Base-by-base conservation (phyloP, 2,797 vertebrate species). In the Eulemur rubriventer region DNA sequence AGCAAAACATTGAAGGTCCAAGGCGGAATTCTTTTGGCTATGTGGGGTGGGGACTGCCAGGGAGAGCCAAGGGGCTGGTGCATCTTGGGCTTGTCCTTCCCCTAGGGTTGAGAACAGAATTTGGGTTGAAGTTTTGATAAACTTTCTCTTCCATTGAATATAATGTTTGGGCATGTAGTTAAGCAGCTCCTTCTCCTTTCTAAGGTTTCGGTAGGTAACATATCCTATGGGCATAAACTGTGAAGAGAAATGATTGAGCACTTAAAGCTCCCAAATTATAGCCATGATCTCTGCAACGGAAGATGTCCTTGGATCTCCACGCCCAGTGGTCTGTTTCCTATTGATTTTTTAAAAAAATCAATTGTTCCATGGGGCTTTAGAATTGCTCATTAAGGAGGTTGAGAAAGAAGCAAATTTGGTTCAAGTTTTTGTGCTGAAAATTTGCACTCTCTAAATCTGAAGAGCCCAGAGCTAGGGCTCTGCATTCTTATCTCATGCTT, bases 361-460 rank as follows among this genome's bases (percentile, higher is more conserved):
- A 6, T 87, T 75, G 28, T 46, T 94, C 89, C n/a, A 18, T 28
- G 18, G 55, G 86, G 55, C 30, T 92, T 96, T 75, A 89, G 84
- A 95, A 76, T 67, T 97, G 81, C 63, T 95, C 81, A 94, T 96
- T 96, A 96, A 96, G 35, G 28, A 92, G 61, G 59, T 4, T 79
- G 76, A 89, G 61, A 95, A 46, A 95, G 75, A 94, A 95, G 41
- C 24, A 92, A 94, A 96, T 90, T 83, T 94, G 57, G 76, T 85
- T 96, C 55, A 85, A 63, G 28, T 52, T 93, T 97, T 89, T 33
- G 17, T 61, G 52, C 33, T 57, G 52, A 83, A 76, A 94, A 89
- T 89, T 72, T 79, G 4, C 38, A 17, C 10, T 88, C 35, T 76
- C 18, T 50, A n/a, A 69, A 52, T 69, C 65, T 33, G 30, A 61